phyloP scores from a whole-genome alignment of 2,888 invertebrate species.

The Lysandra bellargus region DNA sequence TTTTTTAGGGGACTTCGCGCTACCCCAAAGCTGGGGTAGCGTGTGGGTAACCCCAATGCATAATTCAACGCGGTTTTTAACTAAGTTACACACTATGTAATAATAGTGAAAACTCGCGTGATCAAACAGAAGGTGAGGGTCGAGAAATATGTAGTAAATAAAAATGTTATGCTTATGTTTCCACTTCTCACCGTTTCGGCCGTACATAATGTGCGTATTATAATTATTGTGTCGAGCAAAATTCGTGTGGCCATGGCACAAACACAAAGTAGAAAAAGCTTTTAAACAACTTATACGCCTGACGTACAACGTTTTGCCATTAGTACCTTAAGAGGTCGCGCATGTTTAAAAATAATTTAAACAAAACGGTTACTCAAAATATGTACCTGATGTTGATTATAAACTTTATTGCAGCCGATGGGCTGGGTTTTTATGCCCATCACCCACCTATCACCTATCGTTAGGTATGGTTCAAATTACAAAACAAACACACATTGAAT shows the following conservation, averaged over 20 bases:
- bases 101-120: constrained; percentile 26
- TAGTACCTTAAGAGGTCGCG: constrained; percentile 1
- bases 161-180: not conserved
- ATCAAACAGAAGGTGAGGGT: constrained; percentile 7
- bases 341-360: constrained; percentile 10
- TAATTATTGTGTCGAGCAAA: constrained; percentile 17
- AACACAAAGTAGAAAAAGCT: constrained; percentile 25
- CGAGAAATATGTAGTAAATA: not conserved
- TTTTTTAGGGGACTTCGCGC: constrained; percentile 49
- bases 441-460: not conserved
- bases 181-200: not conserved
- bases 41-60: constrained; percentile 40
- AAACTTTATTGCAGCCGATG: not conserved
- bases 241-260: constrained; percentile 18
- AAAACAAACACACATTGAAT: too few relatives aligned
- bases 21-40: constrained; percentile 42
- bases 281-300: constrained; percentile 17
- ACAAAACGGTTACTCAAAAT: constrained; percentile 6
- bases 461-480: too few relatives aligned
- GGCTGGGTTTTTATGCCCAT: not conserved
- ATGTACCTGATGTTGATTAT: not conserved
- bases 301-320: constrained; percentile 18
- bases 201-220: constrained; percentile 13
- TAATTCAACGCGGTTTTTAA: constrained; percentile 31
- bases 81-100: constrained; percentile 17